Conservation (phyloP, 2,113 vertebrate species). For the Gasterosteus nipponicus region DNA sequence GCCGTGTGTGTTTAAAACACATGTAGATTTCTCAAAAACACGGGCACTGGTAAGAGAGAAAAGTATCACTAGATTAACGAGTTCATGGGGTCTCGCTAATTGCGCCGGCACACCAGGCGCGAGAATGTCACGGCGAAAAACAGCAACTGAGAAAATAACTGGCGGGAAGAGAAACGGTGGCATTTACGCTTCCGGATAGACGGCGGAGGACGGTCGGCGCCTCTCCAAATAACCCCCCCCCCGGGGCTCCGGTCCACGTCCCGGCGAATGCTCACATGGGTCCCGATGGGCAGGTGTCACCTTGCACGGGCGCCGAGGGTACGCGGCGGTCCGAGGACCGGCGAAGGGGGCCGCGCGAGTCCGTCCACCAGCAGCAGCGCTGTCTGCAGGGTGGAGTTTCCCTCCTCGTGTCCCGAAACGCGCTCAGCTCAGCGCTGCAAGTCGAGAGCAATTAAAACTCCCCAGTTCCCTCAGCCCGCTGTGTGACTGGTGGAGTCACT, state of each 20-base stretch:
- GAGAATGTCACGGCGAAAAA: neutral
- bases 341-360: neutral
- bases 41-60: neutral
- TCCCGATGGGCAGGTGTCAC: neutral
- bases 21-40: neutral
- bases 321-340: neutral
- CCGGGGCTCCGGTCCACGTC: neutral
- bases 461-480: constrained; percentile 33
- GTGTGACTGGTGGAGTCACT: constrained; percentile 62
- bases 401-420: constrained; percentile 10
- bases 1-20: neutral
- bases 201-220: neutral
- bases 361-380: neutral
- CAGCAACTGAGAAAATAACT: neutral
- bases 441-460: constrained; percentile 67
- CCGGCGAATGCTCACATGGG: neutral
- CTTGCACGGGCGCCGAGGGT: too few relatives aligned
- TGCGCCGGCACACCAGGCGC: neutral
- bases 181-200: neutral
- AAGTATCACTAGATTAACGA: constrained; percentile 16
- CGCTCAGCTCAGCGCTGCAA: constrained; percentile 25
- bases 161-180: neutral
- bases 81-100: neutral
- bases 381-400: neutral
- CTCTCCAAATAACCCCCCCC: constrained; percentile 10